These are phyloP conservation scores for Catagonus wagneri DNA, from an alignment of 2,113 vertebrate species.

Conservation along the genomic window DNA sequence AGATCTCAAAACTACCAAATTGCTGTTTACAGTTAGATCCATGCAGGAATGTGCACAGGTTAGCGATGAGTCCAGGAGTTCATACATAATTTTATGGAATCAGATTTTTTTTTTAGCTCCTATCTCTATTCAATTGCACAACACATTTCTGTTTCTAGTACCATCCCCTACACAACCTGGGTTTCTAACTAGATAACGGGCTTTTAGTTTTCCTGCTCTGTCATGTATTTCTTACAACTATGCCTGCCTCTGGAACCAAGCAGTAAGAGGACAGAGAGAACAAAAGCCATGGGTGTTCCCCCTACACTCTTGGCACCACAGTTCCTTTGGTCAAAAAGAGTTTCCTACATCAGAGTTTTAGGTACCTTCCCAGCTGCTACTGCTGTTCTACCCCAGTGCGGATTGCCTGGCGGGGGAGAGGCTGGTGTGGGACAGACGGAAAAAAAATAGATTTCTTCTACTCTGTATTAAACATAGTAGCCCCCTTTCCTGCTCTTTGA, in stretches of 20 bases:
- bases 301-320: background rate
- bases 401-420: background rate
- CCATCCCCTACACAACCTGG: background rate
- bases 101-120: background rate
- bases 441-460: background rate
- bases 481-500: background rate
- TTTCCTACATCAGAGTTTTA: constrained; percentile 29
- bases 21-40: background rate
- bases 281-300: background rate
- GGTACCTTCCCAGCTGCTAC: background rate
- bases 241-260: background rate
- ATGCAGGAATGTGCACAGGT: background rate
- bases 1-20: background rate
- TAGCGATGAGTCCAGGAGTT: background rate
- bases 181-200: background rate
- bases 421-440: background rate
- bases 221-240: background rate
- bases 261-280: background rate
- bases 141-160: background rate
- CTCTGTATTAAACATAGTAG: background rate
- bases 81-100: background rate
- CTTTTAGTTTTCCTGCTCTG: background rate
- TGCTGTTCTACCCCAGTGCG: background rate
- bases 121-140: background rate
- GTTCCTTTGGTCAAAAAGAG: background rate